Conservation (phyloP, 1,140 invertebrate species). For the Xylocopa sonorina region DNA sequence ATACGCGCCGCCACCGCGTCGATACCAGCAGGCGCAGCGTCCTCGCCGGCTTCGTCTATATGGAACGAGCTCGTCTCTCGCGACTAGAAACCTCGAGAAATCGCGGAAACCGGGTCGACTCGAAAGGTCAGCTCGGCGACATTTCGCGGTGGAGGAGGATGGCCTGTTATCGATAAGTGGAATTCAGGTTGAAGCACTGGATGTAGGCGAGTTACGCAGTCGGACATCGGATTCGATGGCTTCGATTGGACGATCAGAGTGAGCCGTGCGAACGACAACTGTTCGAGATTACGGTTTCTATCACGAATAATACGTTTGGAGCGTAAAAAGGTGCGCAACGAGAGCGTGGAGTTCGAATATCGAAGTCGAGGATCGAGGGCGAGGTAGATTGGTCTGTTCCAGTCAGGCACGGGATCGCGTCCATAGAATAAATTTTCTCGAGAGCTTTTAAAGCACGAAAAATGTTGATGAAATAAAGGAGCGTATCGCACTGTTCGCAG, state of each 20-base stretch:
- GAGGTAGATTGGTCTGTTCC: background rate
- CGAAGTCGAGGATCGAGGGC: too few species aligned
- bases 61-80: conserved; percentile 16
- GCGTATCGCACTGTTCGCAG: too few species aligned
- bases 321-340: background rate
- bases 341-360: background rate
- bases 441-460: too few species aligned
- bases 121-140: conserved; percentile 62
- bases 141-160: conserved; percentile 46
- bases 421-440: background rate
- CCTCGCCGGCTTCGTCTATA: background rate
- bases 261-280: too few species aligned
- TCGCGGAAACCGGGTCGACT: conserved; percentile 60
- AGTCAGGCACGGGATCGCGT: background rate
- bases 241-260: too few species aligned
- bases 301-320: too few species aligned
- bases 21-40: background rate
- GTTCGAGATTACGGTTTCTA: too few species aligned
- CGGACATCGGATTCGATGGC: too few species aligned
- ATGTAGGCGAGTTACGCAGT: background rate
- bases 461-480: too few species aligned
- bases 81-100: conserved; percentile 58
- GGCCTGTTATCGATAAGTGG: conserved; percentile 30
- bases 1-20: conserved; percentile 33
- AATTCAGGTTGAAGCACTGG: background rate